Conservation (phyloP, 1,140 invertebrate genomes). For the Plectus sambesii region DNA sequence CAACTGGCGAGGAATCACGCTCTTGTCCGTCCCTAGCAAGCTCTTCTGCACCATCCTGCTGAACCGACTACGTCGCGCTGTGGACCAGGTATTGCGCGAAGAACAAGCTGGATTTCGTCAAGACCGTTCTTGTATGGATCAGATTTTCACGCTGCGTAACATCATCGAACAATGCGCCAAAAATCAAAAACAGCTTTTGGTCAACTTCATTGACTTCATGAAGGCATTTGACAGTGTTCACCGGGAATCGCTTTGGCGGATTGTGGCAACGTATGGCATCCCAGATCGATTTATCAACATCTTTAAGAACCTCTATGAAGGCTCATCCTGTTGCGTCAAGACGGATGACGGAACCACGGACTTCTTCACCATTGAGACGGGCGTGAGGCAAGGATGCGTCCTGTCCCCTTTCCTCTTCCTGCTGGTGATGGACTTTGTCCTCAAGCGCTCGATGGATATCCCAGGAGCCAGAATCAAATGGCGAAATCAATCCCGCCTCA, state of each 20-base stretch:
- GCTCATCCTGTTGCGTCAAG: not conserved
- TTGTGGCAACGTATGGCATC: slow-evolving; percentile 14
- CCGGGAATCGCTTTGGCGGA: slow-evolving; percentile 14
- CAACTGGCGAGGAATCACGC: slow-evolving; percentile 15
- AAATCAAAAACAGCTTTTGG: slow-evolving; percentile 14
- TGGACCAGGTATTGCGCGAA: slow-evolving; percentile 4
- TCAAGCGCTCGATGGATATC: not conserved
- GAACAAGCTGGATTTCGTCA: slow-evolving; percentile 17
- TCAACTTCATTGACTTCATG: slow-evolving; percentile 16
- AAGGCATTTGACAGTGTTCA: slow-evolving; percentile 24
- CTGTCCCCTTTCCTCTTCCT: not conserved
- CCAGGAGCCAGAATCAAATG: not conserved
- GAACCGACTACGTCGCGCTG: not conserved
- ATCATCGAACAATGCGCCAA: slow-evolving; percentile 20
- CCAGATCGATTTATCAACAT: not conserved
- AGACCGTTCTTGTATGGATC: slow-evolving; percentile 15
- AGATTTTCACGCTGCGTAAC: slow-evolving; percentile 18
- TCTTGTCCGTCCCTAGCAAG: slow-evolving; percentile 19
- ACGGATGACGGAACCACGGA: not conserved
- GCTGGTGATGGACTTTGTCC: not conserved
- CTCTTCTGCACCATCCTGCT: not conserved
- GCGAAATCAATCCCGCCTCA: not conserved
- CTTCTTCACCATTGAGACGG: slow-evolving; percentile 1
- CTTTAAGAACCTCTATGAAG: not conserved
- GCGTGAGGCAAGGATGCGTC: not conserved